Evolutionary conservation across 2,113 vertebrate genomes (phyloP).

Genomic region (Sinosuthora webbiana): DNA sequence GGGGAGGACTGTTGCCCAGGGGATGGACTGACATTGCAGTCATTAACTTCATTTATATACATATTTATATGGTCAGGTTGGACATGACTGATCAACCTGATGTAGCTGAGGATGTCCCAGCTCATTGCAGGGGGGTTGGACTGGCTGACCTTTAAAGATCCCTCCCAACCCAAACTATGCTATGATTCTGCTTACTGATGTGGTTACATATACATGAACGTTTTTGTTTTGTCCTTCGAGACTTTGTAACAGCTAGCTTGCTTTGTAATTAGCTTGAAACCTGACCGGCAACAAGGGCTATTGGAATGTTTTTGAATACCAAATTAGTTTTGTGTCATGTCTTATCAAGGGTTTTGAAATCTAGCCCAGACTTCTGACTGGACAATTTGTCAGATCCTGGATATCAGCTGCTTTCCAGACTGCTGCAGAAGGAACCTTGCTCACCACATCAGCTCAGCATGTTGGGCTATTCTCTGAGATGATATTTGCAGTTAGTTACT

Average conservation of each 20-base stretch:
- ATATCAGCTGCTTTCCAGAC: background rate
- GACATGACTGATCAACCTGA: background rate
- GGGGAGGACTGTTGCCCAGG: background rate
- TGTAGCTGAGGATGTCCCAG: background rate
- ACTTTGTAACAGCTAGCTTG: background rate
- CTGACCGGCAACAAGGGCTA: background rate
- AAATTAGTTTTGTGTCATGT: background rate
- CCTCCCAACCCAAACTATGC: background rate
- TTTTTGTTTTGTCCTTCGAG: background rate
- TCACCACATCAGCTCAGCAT: background rate
- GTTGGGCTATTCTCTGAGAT: background rate
- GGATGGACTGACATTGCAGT: background rate
- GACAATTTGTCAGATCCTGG: slow-evolving; percentile 8
- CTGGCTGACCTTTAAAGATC: background rate
- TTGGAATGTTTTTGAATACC: slow-evolving; percentile 1
- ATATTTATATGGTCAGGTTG: background rate
- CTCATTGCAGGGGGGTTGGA: background rate
- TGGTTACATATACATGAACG: background rate
- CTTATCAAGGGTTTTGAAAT: slow-evolving; percentile 17
- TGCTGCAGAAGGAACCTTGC: background rate
- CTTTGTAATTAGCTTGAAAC: slow-evolving; percentile 25
- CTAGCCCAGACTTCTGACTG: slow-evolving; percentile 10
- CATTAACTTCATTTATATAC: background rate
- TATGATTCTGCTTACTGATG: background rate
- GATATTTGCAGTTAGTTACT: background rate